A percentile compares a stretch with the other conserved stretches of the same genome.
Evolutionary conservation across 1,140 invertebrate species (phyloP).

Genomic region (Dendrolimus kikuchii): DNA sequence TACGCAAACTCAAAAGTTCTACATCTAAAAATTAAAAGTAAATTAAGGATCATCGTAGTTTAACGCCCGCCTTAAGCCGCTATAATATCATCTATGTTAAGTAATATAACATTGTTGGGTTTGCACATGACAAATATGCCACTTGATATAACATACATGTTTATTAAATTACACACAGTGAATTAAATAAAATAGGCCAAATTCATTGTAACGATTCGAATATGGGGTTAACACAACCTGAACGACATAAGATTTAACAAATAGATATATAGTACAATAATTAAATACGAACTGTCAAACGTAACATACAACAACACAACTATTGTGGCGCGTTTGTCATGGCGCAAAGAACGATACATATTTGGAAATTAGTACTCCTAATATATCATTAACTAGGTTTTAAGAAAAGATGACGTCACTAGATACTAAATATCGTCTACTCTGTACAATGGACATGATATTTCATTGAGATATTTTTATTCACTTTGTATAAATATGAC

Average conservation of each 20-base stretch:
- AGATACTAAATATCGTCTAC: constrained; percentile 61
- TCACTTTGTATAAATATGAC: constrained; percentile 65
- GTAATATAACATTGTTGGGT: constrained; percentile 48
- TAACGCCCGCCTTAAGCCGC: constrained; percentile 61
- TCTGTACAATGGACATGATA: constrained; percentile 70
- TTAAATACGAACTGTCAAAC: constrained; percentile 10
- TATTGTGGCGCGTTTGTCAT: constrained; percentile 40
- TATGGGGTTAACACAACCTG: constrained; percentile 52
- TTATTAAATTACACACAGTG: no score
- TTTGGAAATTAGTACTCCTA: constrained; percentile 55
- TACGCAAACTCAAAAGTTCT: constrained; percentile 62
- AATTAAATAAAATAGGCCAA: constrained; percentile 63
- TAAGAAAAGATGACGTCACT: constrained; percentile 52
- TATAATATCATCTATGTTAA: constrained; percentile 68
- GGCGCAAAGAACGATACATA: constrained; percentile 46
- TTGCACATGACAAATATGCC: constrained; percentile 48
- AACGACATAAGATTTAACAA: constrained; percentile 14
- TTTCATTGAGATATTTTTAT: constrained; percentile 61
- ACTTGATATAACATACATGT: constrained; percentile 29
- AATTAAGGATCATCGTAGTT: constrained; percentile 48
- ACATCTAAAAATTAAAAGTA: constrained; percentile 55
- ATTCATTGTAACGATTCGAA: constrained; percentile 56
- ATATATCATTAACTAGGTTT: constrained; percentile 61
- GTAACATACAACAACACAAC: constrained; percentile 13
- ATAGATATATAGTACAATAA: constrained; percentile 1